phyloP scores from a whole-genome alignment of 2,113 vertebrate species.

The Salvelinus alpinus region DNA sequence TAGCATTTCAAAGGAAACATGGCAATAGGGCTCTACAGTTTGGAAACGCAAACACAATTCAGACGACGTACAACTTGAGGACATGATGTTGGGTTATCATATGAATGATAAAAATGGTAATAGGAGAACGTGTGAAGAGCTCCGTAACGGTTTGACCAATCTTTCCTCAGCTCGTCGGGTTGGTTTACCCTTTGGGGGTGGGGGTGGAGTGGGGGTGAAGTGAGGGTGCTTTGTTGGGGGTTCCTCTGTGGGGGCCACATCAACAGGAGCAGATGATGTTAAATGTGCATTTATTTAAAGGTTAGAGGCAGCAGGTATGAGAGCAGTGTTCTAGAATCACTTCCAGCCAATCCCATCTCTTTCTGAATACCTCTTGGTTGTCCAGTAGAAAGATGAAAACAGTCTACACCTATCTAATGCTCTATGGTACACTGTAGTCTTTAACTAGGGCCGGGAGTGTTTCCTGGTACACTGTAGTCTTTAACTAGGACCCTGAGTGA shows the following conservation, averaged over 20 bases:
- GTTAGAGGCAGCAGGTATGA: constrained; percentile 34
- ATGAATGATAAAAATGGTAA: no score
- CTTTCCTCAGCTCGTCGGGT: background rate
- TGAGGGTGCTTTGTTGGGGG: constrained; percentile 60
- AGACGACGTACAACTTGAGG: background rate
- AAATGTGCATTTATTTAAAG: constrained; percentile 45
- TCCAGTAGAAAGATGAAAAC: background rate
- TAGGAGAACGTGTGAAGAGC: background rate
- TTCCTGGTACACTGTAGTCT: no score
- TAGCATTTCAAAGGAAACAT: background rate
- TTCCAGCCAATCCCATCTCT: constrained; percentile 22
- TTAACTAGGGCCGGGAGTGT: no score
- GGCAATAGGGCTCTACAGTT: background rate
- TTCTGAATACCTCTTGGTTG: background rate
- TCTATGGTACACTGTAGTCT: no score
- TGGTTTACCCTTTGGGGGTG: constrained; percentile 70
- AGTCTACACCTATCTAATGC: background rate
- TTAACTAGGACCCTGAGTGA: no score
- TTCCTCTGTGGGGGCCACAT: constrained; percentile 66
- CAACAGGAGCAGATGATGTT: constrained; percentile 68
- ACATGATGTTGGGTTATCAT: no score
- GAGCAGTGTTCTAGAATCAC: constrained; percentile 28
- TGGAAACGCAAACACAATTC: background rate
- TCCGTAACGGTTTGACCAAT: background rate
- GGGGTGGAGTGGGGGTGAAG: constrained; percentile 63